Conservation (phyloP, 2,113 vertebrate genomes). For the Fulica atra region DNA sequence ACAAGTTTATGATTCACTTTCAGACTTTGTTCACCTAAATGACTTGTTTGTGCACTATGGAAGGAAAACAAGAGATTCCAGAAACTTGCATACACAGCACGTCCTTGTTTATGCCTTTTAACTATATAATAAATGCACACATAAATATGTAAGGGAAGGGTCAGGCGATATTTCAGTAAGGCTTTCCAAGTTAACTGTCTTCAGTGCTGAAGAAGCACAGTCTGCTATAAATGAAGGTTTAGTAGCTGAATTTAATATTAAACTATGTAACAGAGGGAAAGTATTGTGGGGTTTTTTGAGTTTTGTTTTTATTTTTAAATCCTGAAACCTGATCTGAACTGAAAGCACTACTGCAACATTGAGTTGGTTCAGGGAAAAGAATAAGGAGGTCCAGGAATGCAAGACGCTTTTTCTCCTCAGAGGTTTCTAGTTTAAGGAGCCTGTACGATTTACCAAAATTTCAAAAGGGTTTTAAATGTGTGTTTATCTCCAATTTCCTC, state of each 20-base stretch:
- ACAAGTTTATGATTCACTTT: conserved; percentile 75
- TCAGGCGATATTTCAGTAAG: not conserved
- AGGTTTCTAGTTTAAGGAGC: not conserved
- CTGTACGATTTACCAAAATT: not conserved
- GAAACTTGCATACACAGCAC: conserved; percentile 39
- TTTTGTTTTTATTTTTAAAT: not conserved
- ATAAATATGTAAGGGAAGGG: conserved; percentile 20
- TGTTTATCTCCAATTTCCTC: not conserved
- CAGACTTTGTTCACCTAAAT: conserved; percentile 74
- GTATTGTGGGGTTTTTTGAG: not conserved
- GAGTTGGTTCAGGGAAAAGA: not conserved
- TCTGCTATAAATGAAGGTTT: not conserved
- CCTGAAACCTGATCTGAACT: not conserved
- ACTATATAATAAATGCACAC: conserved; percentile 1
- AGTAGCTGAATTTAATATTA: not conserved
- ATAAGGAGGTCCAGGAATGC: not conserved
- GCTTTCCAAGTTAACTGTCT: not conserved
- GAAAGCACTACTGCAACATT: not conserved
- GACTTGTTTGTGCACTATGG: conserved; percentile 69
- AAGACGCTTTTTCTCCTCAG: not conserved
- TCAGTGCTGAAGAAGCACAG: not conserved
- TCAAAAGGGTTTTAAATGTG: not conserved
- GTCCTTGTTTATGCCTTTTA: conserved; percentile 42
- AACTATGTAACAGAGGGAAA: not conserved
- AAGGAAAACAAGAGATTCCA: conserved; percentile 57